Conservation (phyloP, 2,888 invertebrate species). For the Agrotis clavis region DNA sequence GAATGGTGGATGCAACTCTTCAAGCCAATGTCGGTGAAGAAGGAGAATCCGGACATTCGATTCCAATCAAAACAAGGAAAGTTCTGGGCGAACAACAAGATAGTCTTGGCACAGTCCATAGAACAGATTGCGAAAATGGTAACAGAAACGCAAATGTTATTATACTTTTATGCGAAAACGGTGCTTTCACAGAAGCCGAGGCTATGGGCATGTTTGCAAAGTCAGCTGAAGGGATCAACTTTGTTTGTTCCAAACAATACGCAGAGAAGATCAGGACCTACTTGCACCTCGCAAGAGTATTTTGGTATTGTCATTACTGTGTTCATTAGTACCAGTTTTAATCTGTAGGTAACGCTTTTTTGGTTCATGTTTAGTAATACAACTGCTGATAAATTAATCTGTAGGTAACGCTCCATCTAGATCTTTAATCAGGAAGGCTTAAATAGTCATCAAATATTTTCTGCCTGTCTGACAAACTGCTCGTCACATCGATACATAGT, state of each 20-base stretch:
- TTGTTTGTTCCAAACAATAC: background rate
- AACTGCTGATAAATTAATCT: conserved; percentile 12
- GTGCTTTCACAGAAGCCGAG: background rate
- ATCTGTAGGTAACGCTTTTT: conserved; percentile 1
- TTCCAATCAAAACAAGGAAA: conserved; percentile 26
- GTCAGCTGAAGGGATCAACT: conserved; percentile 10
- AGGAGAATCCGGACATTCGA: conserved; percentile 9
- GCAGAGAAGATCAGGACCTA: background rate
- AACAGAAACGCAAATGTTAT: background rate
- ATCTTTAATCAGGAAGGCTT: conserved; percentile 2
- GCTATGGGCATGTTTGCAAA: too few species aligned
- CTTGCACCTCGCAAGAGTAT: background rate
- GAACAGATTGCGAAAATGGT: background rate
- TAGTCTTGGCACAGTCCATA: background rate
- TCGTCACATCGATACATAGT: too few species aligned
- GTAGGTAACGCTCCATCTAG: conserved; percentile 3
- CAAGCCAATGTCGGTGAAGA: background rate
- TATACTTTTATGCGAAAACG: background rate
- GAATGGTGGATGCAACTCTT: too few species aligned
- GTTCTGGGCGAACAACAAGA: conserved; percentile 16
- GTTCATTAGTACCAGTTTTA: conserved; percentile 9
- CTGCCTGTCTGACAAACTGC: conserved; percentile 19
- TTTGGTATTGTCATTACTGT: conserved; percentile 9
- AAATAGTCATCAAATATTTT: conserved; percentile 13
- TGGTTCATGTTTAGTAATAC: conserved; percentile 3